Conservation (phyloP, 2,888 invertebrate species). For the Agrotis puta region DNA sequence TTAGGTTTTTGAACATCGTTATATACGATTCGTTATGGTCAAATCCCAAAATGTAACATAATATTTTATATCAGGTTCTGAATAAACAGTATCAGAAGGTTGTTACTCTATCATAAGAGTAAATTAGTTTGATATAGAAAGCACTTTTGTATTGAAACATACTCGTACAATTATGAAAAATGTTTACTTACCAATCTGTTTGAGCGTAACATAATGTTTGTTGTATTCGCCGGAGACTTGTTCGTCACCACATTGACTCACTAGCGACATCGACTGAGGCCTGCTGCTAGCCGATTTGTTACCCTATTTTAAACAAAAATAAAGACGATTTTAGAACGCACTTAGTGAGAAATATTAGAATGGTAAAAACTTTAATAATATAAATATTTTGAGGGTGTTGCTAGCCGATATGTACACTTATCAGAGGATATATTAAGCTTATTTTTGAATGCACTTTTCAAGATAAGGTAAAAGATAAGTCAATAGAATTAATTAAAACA, state of each 20-base stretch:
- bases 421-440: background rate
- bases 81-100: too few relatives aligned
- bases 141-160: background rate
- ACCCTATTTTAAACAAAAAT: slow-evolving; percentile 70
- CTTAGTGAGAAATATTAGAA: background rate
- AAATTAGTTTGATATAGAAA: background rate
- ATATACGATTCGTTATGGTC: too few relatives aligned
- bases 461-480: background rate
- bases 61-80: too few relatives aligned
- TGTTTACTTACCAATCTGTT: slow-evolving; percentile 91
- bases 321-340: background rate
- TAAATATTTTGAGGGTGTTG: slow-evolving; percentile 84
- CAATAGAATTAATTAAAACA: background rate
- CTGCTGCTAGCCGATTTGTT: slow-evolving; percentile 88
- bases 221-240: slow-evolving; percentile 90
- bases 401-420: slow-evolving; percentile 85
- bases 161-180: background rate
- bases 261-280: slow-evolving; percentile 90
- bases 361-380: background rate
- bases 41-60: too few relatives aligned
- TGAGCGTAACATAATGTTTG: slow-evolving; percentile 91
- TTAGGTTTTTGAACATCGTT: too few relatives aligned
- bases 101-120: background rate
- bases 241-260: slow-evolving; percentile 91
- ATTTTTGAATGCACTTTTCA: background rate